These are phyloP conservation scores for Listronotus oregonensis DNA, from an alignment of 1,140 invertebrate species.

Conservation along the genomic window DNA sequence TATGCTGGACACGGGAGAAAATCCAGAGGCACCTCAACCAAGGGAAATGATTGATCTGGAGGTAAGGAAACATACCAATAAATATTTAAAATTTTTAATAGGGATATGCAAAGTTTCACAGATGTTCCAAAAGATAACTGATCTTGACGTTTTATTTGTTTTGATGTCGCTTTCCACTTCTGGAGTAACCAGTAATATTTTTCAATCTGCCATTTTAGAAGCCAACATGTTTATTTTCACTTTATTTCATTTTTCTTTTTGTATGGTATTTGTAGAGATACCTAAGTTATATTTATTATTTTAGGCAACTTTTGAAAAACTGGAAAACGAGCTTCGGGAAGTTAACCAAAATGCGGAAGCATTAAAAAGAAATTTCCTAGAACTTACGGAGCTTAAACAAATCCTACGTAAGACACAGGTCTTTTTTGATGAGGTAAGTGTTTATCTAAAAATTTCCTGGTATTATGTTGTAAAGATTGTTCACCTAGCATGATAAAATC, in stretches of 20 bases:
- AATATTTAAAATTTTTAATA: no score
- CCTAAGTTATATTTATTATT: no score
- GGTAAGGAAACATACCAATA: conserved; percentile 59
- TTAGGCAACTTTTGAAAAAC: conserved; percentile 92
- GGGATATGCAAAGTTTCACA: no score
- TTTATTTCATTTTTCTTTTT: no score
- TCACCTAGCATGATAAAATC: conserved; percentile 50
- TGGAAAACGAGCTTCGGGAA: conserved; percentile 94
- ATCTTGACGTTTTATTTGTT: no score
- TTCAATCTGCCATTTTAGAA: no score
- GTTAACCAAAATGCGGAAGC: conserved; percentile 98
- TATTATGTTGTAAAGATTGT: conserved; percentile 30
- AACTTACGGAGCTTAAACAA: conserved; percentile 95
- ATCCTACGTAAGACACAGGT: conserved; percentile 95
- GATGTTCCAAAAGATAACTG: no score
- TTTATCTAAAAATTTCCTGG: conserved; percentile 1
- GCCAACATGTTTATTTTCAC: no score
- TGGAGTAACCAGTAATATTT: no score
- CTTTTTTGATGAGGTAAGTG: conserved; percentile 96
- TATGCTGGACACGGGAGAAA: conserved; percentile 96
- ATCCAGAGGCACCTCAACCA: conserved; percentile 96
- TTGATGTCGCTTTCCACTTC: no score
- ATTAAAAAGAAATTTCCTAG: conserved; percentile 93
- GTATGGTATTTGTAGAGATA: no score
- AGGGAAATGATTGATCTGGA: conserved; percentile 99